These are phyloP conservation scores for Calypte anna DNA, from an alignment of 2,113 vertebrate species.

Conservation along the genomic window DNA sequence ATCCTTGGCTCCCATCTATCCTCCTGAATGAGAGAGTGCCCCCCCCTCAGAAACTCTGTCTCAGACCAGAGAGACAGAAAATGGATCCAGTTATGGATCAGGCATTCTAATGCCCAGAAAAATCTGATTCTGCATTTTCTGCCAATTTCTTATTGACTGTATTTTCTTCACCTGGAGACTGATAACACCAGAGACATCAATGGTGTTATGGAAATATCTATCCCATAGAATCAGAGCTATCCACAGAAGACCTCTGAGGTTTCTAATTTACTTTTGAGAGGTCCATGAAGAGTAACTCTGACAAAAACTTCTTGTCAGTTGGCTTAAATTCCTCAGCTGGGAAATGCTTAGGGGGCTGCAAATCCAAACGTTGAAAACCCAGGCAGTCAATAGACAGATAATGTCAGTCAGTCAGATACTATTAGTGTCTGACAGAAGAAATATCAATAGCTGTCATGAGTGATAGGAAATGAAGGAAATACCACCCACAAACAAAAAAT, in stretches of 20 bases:
- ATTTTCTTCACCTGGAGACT: background rate
- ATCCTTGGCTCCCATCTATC: background rate
- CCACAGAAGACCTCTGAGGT: background rate
- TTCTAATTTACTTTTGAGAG: background rate
- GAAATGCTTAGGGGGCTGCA: slow-evolving; percentile 6
- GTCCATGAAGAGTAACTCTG: background rate
- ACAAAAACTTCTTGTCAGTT: background rate
- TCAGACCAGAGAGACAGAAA: background rate
- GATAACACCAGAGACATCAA: background rate
- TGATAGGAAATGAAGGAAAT: slow-evolving; percentile 4
- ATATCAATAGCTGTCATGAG: slow-evolving; percentile 5
- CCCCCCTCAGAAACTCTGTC: background rate
- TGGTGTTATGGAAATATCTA: background rate
- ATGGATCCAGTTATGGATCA: background rate
- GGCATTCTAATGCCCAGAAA: background rate
- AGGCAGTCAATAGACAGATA: slow-evolving; percentile 33
- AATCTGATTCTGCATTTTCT: background rate
- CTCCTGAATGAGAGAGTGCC: background rate
- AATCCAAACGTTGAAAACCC: background rate
- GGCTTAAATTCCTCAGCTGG: background rate
- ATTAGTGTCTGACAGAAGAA: slow-evolving; percentile 22
- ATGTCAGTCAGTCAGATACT: slow-evolving; percentile 19
- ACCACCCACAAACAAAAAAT: background rate
- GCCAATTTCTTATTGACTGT: background rate
- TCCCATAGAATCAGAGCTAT: background rate